Percentiles rank a stretch among this genome's conserved stretches.
Conservation (phyloP, 2,888 invertebrate species). For the Dicroscelio sp. region DNA sequence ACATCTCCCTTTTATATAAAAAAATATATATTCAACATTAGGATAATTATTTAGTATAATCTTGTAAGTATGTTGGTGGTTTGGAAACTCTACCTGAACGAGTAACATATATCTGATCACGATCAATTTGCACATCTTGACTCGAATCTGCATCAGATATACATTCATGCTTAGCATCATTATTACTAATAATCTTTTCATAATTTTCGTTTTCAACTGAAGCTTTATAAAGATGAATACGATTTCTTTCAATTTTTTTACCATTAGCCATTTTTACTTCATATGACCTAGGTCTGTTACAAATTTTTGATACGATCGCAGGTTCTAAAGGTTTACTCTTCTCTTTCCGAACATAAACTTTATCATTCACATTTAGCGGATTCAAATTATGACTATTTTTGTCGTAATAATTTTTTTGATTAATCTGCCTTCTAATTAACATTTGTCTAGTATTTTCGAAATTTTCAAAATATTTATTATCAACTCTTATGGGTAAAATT, state of each 20-base stretch:
- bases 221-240: conserved; percentile 32
- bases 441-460: neutral
- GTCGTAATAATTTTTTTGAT: conserved; percentile 66
- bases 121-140: neutral
- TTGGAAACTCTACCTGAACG: conserved; percentile 29
- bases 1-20: neutral
- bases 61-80: neutral
- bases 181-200: neutral
- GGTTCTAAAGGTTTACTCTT: neutral
- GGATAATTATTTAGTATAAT: neutral
- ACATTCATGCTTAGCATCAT: neutral
- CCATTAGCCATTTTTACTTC: conserved; percentile 43
- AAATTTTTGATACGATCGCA: conserved; percentile 25
- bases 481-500: conserved; percentile 8
- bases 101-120: conserved; percentile 7
- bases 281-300: conserved; percentile 56
- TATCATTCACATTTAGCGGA: conserved; percentile 50
- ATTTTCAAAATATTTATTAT: neutral
- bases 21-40: neutral
- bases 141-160: neutral
- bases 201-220: neutral
- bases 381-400: conserved; percentile 29
- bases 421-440: conserved; percentile 52
- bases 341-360: conserved; percentile 59
- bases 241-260: conserved; percentile 43